Percentiles rank a stretch among this genome's conserved stretches.
phyloP scores from a whole-genome alignment of 2,888 invertebrate species.

The Thumatha senex region DNA sequence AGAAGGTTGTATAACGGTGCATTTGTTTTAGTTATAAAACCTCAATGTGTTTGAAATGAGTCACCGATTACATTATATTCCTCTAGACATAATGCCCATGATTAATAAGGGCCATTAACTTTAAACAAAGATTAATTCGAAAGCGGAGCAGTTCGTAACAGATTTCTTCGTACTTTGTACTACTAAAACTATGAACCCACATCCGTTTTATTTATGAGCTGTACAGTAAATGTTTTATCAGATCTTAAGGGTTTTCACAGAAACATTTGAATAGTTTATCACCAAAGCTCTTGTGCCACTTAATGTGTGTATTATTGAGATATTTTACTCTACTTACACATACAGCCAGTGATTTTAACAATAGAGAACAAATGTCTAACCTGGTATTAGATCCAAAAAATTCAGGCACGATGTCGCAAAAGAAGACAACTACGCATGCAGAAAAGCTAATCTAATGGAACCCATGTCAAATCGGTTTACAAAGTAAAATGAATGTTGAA shows the following conservation, averaged over 20 bases:
- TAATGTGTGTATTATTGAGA: conserved; percentile 6
- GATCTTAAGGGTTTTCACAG: conserved; percentile 16
- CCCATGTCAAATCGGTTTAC: no score
- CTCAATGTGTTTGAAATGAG: conserved; percentile 61
- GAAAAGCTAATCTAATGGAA: no score
- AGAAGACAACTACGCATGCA: no score
- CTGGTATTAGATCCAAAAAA: no score
- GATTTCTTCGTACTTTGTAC: conserved; percentile 37
- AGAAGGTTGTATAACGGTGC: conserved; percentile 65
- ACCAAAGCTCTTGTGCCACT: conserved; percentile 1
- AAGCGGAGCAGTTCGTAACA: conserved; percentile 43
- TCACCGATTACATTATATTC: conserved; percentile 75
- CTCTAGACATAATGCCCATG: conserved; percentile 72
- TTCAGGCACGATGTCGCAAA: no score
- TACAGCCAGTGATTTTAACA: no score
- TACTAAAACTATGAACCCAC: conserved; percentile 31
- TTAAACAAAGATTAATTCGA: conserved; percentile 78
- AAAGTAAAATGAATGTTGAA: no score
- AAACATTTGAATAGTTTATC: conserved; percentile 14
- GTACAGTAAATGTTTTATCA: conserved; percentile 16
- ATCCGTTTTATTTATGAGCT: conserved; percentile 15
- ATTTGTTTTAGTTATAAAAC: conserved; percentile 73
- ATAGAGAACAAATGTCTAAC: no score
- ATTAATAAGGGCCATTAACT: conserved; percentile 77
- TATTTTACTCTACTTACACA: not conserved